Evolutionary conservation across 2,888 invertebrate species (phyloP).

Genomic region (Drosophila acutilabella): DNA sequence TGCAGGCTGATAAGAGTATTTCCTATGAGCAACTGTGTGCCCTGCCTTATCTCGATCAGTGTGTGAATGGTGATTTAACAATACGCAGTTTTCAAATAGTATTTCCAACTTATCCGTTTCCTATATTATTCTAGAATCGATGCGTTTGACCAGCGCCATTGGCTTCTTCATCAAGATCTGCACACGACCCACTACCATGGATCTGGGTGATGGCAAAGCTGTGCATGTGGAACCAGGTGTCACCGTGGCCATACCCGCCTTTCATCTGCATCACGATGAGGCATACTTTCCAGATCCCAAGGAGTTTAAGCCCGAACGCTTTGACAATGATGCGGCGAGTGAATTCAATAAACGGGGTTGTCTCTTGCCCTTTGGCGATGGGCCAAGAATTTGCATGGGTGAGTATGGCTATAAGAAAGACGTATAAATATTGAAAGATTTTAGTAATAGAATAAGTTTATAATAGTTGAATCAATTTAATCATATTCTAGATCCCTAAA

Average conservation of each 20-base stretch:
- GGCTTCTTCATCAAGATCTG: conserved; percentile 69
- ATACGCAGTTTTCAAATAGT: background rate
- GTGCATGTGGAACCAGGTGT: conserved; percentile 72
- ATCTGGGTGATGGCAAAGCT: conserved; percentile 54
- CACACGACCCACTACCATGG: conserved; percentile 58
- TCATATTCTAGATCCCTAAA: too few relatives aligned
- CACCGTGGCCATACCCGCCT: conserved; percentile 76
- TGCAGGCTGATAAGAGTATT: conserved; percentile 51
- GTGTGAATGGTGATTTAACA: conserved; percentile 72
- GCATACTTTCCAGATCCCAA: conserved; percentile 63
- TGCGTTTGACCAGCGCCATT: conserved; percentile 74
- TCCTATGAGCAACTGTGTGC: conserved; percentile 73
- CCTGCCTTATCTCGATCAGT: conserved; percentile 82
- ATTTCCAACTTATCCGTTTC: too few relatives aligned
- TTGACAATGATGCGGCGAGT: conserved; percentile 67
- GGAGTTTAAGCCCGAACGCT: conserved; percentile 78
- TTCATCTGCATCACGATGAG: conserved; percentile 79
- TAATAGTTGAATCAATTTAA: too few relatives aligned
- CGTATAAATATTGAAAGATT: too few relatives aligned
- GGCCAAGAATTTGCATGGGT: conserved; percentile 82
- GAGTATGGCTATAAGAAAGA: conserved; percentile 13
- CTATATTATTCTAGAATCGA: conserved; percentile 62
- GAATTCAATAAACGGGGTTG: conserved; percentile 73
- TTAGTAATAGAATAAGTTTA: too few relatives aligned
- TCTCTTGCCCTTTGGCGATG: conserved; percentile 82